Conservation (phyloP, 2,113 vertebrate species). For the Lepus americanus region DNA sequence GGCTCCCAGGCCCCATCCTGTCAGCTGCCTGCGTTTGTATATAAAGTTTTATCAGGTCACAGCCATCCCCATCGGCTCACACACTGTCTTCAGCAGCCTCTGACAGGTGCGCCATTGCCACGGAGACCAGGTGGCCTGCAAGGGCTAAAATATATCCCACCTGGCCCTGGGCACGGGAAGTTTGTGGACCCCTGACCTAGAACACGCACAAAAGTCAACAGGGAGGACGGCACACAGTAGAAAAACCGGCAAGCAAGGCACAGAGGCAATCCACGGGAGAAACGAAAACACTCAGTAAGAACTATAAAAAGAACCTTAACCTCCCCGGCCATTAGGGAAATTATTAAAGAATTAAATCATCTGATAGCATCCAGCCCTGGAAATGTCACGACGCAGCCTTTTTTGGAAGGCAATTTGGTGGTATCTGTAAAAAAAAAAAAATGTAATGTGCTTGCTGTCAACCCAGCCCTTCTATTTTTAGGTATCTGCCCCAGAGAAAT, state of each 20-base stretch:
- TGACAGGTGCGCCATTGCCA: neutral
- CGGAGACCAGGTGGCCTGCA: neutral
- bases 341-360: slow-evolving; percentile 72
- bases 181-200: neutral
- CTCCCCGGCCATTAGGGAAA: slow-evolving; percentile 20
- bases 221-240: neutral
- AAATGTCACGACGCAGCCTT: slow-evolving; percentile 63
- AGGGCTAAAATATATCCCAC: slow-evolving; percentile 47
- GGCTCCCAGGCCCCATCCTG: neutral
- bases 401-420: slow-evolving; percentile 67
- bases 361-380: slow-evolving; percentile 59
- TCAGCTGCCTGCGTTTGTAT: neutral
- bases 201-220: neutral
- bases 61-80: neutral
- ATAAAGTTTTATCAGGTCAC: slow-evolving; percentile 47
- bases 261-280: slow-evolving; percentile 30
- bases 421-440: slow-evolving; percentile 63
- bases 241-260: neutral
- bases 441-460: slow-evolving; percentile 44
- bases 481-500: slow-evolving; percentile 69
- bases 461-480: slow-evolving; percentile 76
- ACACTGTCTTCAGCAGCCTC: neutral
- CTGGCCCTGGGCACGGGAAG: neutral
- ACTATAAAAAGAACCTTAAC: slow-evolving; percentile 29
- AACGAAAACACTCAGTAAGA: slow-evolving; percentile 44